A percentile compares a stretch with the other conserved stretches of the same genome.
These are phyloP conservation scores for Stegodyphus dumicola DNA, from an alignment of 1,140 invertebrate genomes.

Conservation along the genomic window DNA sequence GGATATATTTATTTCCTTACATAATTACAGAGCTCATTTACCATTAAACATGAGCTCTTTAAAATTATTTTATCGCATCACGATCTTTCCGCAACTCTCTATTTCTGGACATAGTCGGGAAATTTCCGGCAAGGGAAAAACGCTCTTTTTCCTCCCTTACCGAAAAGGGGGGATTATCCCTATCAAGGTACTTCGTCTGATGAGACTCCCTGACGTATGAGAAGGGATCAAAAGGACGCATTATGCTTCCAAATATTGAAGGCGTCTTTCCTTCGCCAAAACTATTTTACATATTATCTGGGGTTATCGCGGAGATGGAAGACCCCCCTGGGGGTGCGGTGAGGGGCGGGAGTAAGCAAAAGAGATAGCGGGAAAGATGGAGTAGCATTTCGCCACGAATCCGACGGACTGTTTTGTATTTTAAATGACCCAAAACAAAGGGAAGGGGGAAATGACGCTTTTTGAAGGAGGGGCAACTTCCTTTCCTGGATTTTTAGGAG, in stretches of 20 bases:
- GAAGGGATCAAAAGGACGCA: slow-evolving; percentile 37
- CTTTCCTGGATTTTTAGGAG: slow-evolving; percentile 26
- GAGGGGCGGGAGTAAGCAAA: not conserved
- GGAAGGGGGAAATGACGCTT: slow-evolving; percentile 53
- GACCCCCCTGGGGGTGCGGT: slow-evolving; percentile 31
- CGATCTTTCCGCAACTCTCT: not conserved
- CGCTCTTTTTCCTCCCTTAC: not conserved
- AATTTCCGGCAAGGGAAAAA: not conserved
- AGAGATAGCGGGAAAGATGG: slow-evolving; percentile 43
- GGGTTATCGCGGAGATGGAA: slow-evolving; percentile 55
- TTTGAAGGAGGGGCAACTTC: slow-evolving; percentile 29
- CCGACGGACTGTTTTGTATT: slow-evolving; percentile 57
- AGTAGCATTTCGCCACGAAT: slow-evolving; percentile 29
- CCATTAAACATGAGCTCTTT: too few species aligned
- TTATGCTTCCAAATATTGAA: slow-evolving; percentile 50
- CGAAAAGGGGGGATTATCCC: slow-evolving; percentile 43
- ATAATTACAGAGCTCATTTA: too few species aligned
- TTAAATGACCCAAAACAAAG: slow-evolving; percentile 60
- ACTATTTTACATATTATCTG: slow-evolving; percentile 59
- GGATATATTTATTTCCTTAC: too few species aligned
- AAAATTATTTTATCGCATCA: too few species aligned
- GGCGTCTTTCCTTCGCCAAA: slow-evolving; percentile 13
- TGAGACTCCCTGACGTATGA: slow-evolving; percentile 53
- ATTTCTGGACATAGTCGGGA: not conserved
- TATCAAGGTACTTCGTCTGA: slow-evolving; percentile 58